Evolutionary conservation across 2,797 vertebrate species (phyloP).

Genomic region (Tauraco hartlaubi): DNA sequence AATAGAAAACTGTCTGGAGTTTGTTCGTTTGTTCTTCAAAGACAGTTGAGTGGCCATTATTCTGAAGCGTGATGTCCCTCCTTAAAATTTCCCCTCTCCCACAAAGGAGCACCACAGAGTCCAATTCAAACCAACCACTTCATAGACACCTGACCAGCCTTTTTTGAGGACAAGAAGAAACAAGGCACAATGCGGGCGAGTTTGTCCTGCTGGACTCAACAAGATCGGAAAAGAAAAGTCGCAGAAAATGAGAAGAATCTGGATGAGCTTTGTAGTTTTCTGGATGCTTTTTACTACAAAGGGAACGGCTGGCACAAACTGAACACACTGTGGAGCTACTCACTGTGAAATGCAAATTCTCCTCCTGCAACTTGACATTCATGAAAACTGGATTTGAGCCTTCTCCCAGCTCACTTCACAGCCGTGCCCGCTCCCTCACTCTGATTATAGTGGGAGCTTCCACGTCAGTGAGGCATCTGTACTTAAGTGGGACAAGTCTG

Average conservation of each 20-base stretch:
- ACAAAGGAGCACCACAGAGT: neutral
- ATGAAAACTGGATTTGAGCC: neutral
- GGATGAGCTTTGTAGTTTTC: neutral
- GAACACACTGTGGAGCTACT: neutral
- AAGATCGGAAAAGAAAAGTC: neutral
- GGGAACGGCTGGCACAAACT: neutral
- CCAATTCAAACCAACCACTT: neutral
- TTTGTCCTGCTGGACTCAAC: neutral
- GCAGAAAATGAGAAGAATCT: neutral
- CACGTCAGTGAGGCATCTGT: neutral
- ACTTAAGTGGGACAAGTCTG: neutral
- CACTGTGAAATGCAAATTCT: neutral
- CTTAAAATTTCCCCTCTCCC: neutral
- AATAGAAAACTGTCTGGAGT: neutral
- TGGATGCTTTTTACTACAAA: constrained; percentile 21
- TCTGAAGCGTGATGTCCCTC: neutral
- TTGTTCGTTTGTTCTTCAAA: neutral
- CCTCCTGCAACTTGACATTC: neutral
- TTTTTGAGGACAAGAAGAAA: neutral
- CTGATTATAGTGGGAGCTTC: neutral
- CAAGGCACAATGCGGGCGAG: rapidly evolving
- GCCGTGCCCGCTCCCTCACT: neutral
- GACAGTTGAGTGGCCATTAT: rapidly evolving
- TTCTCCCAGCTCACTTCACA: neutral
- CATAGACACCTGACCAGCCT: neutral